Conservation (phyloP, 2,888 invertebrate genomes). For the Tryphoninae sp. region DNA sequence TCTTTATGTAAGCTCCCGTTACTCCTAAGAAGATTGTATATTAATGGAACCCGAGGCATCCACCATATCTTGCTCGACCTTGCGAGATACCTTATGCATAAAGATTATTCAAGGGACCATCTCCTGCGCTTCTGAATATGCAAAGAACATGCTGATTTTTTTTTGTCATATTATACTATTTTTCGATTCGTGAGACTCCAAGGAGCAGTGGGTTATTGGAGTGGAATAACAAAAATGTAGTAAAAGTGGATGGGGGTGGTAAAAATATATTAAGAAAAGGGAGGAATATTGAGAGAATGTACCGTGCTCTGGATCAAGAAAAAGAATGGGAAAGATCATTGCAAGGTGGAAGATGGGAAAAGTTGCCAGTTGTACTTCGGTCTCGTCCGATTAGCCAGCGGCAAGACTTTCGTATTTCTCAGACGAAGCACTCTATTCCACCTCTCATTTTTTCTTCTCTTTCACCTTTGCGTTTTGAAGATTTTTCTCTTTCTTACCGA, state of each 20-base stretch:
- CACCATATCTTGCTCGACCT: slow-evolving; percentile 39
- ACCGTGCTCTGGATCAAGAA: slow-evolving; percentile 13
- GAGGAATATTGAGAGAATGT: neutral
- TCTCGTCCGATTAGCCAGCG: slow-evolving; percentile 40
- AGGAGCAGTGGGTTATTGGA: slow-evolving; percentile 15
- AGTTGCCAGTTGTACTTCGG: slow-evolving; percentile 37
- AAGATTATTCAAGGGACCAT: slow-evolving; percentile 47
- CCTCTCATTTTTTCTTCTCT: slow-evolving; percentile 22
- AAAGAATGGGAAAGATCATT: slow-evolving; percentile 19
- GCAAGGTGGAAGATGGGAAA: slow-evolving; percentile 34
- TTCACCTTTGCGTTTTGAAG: slow-evolving; percentile 16
- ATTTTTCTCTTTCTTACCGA: slow-evolving; percentile 18
- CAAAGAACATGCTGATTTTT: slow-evolving; percentile 47
- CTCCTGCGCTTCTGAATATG: slow-evolving; percentile 29
- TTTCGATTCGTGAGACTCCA: slow-evolving; percentile 19
- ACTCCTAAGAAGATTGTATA: slow-evolving; percentile 45
- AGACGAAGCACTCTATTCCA: slow-evolving; percentile 37
- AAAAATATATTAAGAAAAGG: slow-evolving; percentile 5
- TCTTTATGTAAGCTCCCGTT: slow-evolving; percentile 43
- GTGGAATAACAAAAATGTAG: slow-evolving; percentile 5
- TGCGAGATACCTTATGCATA: slow-evolving; percentile 51
- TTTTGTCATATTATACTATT: slow-evolving; percentile 35
- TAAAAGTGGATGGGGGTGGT: neutral
- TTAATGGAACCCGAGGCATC: slow-evolving; percentile 53
- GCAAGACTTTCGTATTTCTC: slow-evolving; percentile 32